Evolutionary conservation across 2,113 vertebrate species (phyloP).

Genomic region (Mastomys coucha): DNA sequence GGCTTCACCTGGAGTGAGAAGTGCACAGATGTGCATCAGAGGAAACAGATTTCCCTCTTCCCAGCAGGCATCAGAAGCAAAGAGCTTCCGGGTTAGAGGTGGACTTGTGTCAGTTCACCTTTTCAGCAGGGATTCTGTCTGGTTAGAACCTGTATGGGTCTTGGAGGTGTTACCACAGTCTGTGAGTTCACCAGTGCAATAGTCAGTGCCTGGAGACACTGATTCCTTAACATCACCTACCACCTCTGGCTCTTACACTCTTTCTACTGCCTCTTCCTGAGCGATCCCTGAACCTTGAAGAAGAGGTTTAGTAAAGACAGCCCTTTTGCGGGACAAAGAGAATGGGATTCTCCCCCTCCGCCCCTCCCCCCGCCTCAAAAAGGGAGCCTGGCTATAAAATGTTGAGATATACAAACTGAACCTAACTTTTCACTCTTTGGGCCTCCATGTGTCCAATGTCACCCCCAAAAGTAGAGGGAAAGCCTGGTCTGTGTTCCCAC

Average conservation of each 20-base stretch:
- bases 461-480: neutral
- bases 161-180: neutral
- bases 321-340: neutral
- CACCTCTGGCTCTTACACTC: no score
- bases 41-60: neutral
- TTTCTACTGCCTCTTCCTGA: neutral
- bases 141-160: neutral
- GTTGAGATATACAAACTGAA: conserved; percentile 7
- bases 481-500: neutral
- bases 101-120: neutral
- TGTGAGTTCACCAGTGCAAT: neutral
- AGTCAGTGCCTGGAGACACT: neutral
- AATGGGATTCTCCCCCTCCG: neutral
- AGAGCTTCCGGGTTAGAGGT: neutral
- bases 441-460: neutral
- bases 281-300: neutral
- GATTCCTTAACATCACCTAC: neutral
- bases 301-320: neutral
- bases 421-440: neutral
- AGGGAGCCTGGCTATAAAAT: neutral
- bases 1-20: no score
- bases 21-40: neutral
- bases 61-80: neutral
- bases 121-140: neutral
- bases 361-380: neutral